Percentiles rank a stretch among this genome's conserved stretches.
Evolutionary conservation across 2,888 invertebrate species (phyloP).

Genomic region (Linyphia triangularis): DNA sequence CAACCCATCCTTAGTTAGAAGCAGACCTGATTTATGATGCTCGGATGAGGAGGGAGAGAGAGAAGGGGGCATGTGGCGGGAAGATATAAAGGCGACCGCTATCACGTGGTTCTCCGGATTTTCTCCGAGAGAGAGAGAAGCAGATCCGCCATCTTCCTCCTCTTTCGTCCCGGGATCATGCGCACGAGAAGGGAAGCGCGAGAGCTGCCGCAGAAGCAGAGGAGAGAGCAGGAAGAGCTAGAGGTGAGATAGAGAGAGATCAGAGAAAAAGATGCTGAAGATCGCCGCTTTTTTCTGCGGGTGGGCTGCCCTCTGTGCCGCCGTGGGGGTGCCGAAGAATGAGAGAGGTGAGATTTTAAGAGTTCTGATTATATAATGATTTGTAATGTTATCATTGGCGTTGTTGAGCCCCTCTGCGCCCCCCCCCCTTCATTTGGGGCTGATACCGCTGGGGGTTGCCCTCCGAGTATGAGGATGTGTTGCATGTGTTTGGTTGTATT

Average conservation of each 20-base stretch:
- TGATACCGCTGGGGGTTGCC: slow-evolving; percentile 20
- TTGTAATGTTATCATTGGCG: neutral
- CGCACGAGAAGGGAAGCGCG: slow-evolving; percentile 60
- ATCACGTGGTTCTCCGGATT: slow-evolving; percentile 53
- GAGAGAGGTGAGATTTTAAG: slow-evolving; percentile 59
- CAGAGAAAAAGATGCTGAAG: slow-evolving; percentile 3
- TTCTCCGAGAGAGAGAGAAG: slow-evolving; percentile 1
- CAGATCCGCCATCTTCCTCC: slow-evolving; percentile 42
- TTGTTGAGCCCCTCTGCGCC: neutral
- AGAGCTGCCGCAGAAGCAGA: slow-evolving; percentile 49
- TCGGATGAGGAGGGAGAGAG: slow-evolving; percentile 10
- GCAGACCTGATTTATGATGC: slow-evolving; percentile 47
- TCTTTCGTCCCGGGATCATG: slow-evolving; percentile 41
- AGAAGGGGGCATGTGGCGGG: slow-evolving; percentile 25
- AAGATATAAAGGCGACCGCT: slow-evolving; percentile 50
- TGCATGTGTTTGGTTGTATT: neutral
- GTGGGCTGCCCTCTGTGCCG: slow-evolving; percentile 59
- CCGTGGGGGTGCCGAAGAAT: slow-evolving; percentile 69
- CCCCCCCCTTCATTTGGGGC: neutral
- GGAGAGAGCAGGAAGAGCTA: slow-evolving; percentile 28
- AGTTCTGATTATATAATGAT: neutral
- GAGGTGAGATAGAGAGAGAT: slow-evolving; percentile 2
- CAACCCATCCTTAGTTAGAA: neutral
- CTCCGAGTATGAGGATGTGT: neutral
- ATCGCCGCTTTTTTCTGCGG: slow-evolving; percentile 35